These are phyloP conservation scores for Otocyon megalotis DNA, from an alignment of 2,113 vertebrate genomes.

Conservation along the genomic window DNA sequence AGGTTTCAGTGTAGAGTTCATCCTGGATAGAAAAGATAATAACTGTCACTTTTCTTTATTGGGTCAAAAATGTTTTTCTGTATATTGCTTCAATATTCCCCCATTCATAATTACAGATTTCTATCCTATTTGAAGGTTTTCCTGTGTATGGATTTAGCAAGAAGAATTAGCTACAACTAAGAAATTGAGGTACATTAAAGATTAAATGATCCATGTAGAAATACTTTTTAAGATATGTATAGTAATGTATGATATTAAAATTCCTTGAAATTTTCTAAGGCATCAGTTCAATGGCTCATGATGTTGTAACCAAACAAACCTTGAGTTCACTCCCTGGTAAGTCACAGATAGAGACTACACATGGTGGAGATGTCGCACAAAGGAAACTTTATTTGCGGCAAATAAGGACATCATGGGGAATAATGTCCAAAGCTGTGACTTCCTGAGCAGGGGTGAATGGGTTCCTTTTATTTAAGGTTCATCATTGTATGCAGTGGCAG, in stretches of 20 bases:
- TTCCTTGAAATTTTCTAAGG: background rate
- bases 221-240: background rate
- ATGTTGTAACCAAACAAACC: background rate
- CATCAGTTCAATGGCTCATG: background rate
- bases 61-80: background rate
- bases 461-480: background rate
- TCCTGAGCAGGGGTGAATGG: background rate
- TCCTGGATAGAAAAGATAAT: background rate
- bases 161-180: background rate
- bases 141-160: background rate
- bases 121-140: background rate
- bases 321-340: background rate
- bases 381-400: background rate
- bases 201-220: background rate
- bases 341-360: background rate
- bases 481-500: background rate
- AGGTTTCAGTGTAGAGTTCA: background rate
- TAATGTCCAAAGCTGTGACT: background rate
- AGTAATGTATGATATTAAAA: background rate
- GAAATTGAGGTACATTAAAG: background rate
- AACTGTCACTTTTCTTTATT: background rate
- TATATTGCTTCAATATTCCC: background rate
- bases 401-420: background rate
- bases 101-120: background rate
- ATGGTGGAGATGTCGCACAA: background rate